phyloP scores from a whole-genome alignment of 2,113 vertebrate species.

The Gracilinanus agilis region DNA sequence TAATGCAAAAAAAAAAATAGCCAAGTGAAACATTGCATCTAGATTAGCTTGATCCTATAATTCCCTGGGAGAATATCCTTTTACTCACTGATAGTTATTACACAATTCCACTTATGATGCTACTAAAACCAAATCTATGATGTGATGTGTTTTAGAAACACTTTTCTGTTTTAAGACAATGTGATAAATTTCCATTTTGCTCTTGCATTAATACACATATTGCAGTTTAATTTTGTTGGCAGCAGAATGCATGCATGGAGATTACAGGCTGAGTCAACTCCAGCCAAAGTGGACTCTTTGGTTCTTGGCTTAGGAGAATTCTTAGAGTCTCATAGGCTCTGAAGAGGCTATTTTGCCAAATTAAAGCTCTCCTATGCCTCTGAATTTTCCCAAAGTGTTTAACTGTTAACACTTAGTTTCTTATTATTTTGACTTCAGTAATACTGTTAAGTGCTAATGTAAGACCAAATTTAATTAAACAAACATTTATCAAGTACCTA shows the following conservation, averaged over 20 bases:
- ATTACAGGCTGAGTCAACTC: conserved; percentile 64
- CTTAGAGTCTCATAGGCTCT: conserved; percentile 34
- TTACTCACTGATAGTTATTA: not conserved
- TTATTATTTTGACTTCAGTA: conserved; percentile 11
- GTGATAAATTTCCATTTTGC: conserved; percentile 62
- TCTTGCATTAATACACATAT: conserved; percentile 60
- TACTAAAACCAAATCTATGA: conserved; percentile 42
- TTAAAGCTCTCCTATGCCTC: conserved; percentile 1
- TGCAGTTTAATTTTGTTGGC: conserved; percentile 75
- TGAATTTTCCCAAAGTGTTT: conserved; percentile 16
- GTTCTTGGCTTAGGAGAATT: conserved; percentile 42
- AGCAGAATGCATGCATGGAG: conserved; percentile 41
- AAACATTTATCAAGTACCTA: not conserved
- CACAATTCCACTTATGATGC: not conserved
- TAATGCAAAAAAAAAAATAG: conserved; percentile 34
- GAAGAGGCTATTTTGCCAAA: conserved; percentile 37
- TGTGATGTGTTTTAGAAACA: conserved; percentile 38
- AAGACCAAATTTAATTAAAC: not conserved
- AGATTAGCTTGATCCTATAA: conserved; percentile 20
- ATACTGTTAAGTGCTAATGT: not conserved
- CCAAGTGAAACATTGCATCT: not conserved
- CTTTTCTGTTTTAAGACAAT: conserved; percentile 66
- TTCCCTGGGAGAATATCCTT: not conserved
- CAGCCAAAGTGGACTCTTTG: conserved; percentile 62
- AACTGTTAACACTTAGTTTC: conserved; percentile 22